These are phyloP conservation scores for Trissolcus basalis DNA, from an alignment of 1,140 invertebrate species.

Conservation along the genomic window DNA sequence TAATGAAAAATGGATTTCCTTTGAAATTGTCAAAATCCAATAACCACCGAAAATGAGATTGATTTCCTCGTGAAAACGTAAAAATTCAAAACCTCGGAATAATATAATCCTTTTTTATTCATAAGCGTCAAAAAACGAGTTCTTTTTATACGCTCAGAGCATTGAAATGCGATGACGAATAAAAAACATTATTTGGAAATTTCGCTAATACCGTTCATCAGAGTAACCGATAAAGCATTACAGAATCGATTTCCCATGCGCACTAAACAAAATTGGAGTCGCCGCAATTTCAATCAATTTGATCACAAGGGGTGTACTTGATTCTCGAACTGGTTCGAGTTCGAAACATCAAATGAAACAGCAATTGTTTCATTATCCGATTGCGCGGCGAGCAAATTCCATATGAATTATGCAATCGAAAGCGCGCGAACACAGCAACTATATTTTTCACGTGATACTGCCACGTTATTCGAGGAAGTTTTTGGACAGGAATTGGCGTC, in stretches of 20 bases:
- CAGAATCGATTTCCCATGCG: slow-evolving; percentile 14
- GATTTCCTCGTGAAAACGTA: too few species aligned
- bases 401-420: slow-evolving; percentile 28
- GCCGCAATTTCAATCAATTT: slow-evolving; percentile 34
- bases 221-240: slow-evolving; percentile 9
- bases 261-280: slow-evolving; percentile 29
- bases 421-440: neutral
- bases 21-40: too few species aligned
- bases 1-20: too few species aligned
- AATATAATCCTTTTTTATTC: too few species aligned
- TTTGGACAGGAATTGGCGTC: slow-evolving; percentile 49
- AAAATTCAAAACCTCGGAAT: too few species aligned
- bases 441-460: slow-evolving; percentile 34
- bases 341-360: slow-evolving; percentile 43
- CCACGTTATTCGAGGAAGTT: slow-evolving; percentile 32
- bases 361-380: slow-evolving; percentile 38
- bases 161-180: too few species aligned
- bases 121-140: too few species aligned
- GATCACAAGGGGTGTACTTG: slow-evolving; percentile 10
- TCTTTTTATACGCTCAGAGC: too few species aligned
- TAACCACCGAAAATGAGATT: too few species aligned
- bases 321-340: slow-evolving; percentile 22
- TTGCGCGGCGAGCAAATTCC: slow-evolving; percentile 13
- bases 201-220: neutral
- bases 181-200: neutral